Conservation (phyloP, 2,113 vertebrate genomes). For the Phycodurus eques region DNA sequence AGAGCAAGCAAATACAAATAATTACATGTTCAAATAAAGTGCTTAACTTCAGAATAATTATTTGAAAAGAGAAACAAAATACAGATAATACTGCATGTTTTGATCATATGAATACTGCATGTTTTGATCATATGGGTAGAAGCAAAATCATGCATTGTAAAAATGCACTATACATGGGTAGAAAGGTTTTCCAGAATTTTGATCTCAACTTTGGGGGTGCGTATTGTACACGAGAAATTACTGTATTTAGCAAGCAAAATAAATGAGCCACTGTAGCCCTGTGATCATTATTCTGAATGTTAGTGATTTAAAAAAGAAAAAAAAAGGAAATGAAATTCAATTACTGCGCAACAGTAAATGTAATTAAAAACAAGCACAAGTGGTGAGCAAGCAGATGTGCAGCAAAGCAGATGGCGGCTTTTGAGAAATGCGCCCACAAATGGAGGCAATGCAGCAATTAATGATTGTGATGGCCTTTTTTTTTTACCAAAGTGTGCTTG, state of each 20-base stretch:
- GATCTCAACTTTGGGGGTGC: too few species aligned
- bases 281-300: constrained; percentile 62
- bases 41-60: too few species aligned
- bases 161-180: too few species aligned
- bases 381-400: constrained; percentile 63
- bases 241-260: constrained; percentile 18
- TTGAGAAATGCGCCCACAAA: constrained; percentile 58
- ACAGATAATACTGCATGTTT: too few species aligned
- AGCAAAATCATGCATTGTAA: too few species aligned
- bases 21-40: too few species aligned
- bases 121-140: too few species aligned
- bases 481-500: constrained; percentile 28
- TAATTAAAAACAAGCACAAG: constrained; percentile 66
- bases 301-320: constrained; percentile 56
- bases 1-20: too few species aligned
- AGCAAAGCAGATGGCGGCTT: constrained; percentile 48
- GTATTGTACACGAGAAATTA: too few species aligned
- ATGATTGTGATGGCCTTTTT: constrained; percentile 38
- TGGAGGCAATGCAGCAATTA: constrained; percentile 38
- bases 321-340: neutral
- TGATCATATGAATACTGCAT: too few species aligned
- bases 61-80: too few species aligned
- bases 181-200: too few species aligned
- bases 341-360: constrained; percentile 55
- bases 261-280: constrained; percentile 40